Evolutionary conservation across 2,113 vertebrate genomes (phyloP).

Genomic region (Boulengerochromis microlepis): DNA sequence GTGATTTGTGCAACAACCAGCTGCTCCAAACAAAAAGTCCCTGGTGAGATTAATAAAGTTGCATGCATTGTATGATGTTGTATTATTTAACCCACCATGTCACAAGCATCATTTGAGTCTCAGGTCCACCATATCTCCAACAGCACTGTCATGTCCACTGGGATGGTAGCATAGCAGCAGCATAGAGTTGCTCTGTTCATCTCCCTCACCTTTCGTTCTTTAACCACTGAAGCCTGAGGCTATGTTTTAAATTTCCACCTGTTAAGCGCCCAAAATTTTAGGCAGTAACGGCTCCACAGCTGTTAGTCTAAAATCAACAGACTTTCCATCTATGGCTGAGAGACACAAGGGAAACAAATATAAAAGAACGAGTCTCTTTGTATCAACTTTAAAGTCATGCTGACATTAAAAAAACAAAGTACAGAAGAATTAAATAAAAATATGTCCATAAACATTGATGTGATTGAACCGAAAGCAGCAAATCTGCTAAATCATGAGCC

Average conservation of each 20-base stretch:
- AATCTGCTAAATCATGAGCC: background rate
- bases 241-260: background rate
- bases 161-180: background rate
- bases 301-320: background rate
- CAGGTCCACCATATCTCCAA: background rate
- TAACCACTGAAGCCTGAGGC: background rate
- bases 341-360: background rate
- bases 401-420: background rate
- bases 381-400: background rate
- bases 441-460: background rate
- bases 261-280: background rate
- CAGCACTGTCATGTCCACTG: background rate
- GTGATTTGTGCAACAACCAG: background rate
- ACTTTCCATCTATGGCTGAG: background rate
- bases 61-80: background rate
- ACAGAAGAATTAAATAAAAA: background rate
- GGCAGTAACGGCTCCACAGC: background rate
- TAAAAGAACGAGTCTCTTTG: background rate
- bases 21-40: background rate
- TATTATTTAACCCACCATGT: background rate
- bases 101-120: background rate
- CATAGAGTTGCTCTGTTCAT: background rate
- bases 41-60: background rate
- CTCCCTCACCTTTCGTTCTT: background rate
- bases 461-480: background rate